A percentile compares a stretch with the other conserved stretches of the same genome.
Conservation (phyloP, 2,113 vertebrate genomes). For the Strix aluco region DNA sequence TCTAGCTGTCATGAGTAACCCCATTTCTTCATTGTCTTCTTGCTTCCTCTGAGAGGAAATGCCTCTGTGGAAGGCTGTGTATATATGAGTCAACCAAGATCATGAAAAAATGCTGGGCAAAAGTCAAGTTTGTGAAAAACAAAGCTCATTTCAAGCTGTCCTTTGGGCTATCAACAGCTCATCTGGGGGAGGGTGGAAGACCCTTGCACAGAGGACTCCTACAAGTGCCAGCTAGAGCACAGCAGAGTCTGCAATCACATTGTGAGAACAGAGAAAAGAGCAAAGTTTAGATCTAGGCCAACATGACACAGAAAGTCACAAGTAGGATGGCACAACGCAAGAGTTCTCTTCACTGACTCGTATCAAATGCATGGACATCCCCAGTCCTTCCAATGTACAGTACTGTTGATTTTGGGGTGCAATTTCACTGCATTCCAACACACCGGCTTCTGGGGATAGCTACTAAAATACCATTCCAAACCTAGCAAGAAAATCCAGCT, state of each 20-base stretch:
- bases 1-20: slow-evolving; percentile 2
- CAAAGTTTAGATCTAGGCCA: neutral
- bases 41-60: slow-evolving; percentile 45
- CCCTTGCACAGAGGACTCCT: neutral
- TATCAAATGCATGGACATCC: neutral
- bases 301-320: neutral
- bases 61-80: neutral
- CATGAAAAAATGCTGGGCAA: neutral
- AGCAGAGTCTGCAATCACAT: neutral
- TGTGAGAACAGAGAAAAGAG: neutral
- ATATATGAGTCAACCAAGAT: neutral
- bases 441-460: neutral
- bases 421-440: neutral
- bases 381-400: neutral
- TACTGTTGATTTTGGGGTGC: neutral
- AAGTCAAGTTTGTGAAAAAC: neutral
- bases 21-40: slow-evolving; percentile 43
- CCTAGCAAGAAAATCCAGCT: neutral
- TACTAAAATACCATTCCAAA: neutral
- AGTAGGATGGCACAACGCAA: neutral
- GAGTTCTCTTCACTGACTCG: neutral
- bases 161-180: neutral
- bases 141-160: neutral
- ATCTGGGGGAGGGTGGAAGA: neutral
- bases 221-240: neutral